Evolutionary conservation across 2,113 vertebrate species (phyloP).

Genomic region (Aldabrachelys gigantea): DNA sequence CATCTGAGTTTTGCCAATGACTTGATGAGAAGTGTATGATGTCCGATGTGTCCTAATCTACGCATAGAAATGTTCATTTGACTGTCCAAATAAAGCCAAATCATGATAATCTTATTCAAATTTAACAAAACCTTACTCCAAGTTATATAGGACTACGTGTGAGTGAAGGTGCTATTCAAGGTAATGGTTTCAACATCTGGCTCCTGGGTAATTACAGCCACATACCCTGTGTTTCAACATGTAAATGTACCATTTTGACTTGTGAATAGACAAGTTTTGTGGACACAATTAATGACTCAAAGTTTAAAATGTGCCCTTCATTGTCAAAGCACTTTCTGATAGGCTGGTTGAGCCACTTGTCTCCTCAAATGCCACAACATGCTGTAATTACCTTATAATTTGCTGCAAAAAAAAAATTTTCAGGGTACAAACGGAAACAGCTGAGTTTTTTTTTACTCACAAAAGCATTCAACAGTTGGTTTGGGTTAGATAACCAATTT

Average conservation of each 20-base stretch:
- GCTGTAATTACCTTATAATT: neutral
- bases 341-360: neutral
- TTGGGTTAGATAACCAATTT: neutral
- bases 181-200: neutral
- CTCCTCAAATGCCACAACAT: neutral
- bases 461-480: rapidly evolving
- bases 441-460: neutral
- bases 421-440: neutral
- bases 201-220: neutral
- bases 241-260: neutral
- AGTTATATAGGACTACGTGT: neutral
- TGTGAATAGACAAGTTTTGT: neutral
- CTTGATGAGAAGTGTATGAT: rapidly evolving
- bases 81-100: neutral
- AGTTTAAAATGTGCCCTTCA: neutral
- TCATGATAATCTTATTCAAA: neutral
- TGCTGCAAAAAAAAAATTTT: neutral
- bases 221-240: neutral
- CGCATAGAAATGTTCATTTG: neutral
- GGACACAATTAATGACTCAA: neutral
- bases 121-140: neutral
- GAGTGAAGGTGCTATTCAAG: neutral
- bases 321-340: neutral
- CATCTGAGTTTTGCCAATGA: neutral
- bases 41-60: neutral